These are phyloP conservation scores for Spodoptera littoralis DNA, from an alignment of 2,888 invertebrate species.

Conservation along the genomic window DNA sequence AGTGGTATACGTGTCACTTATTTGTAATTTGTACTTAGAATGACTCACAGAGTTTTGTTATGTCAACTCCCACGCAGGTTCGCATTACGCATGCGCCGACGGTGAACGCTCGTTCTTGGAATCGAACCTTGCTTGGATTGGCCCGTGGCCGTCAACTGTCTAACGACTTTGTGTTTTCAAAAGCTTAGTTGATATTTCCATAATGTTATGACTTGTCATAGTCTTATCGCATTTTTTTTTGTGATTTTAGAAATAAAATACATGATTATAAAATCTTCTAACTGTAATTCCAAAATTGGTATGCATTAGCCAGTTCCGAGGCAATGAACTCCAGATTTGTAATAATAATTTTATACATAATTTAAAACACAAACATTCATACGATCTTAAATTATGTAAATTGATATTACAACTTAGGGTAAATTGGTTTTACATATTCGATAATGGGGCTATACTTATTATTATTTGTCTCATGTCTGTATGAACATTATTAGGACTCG, in stretches of 20 bases:
- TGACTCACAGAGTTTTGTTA: slow-evolving; percentile 52
- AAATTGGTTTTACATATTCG: too few relatives aligned
- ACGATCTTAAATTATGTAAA: too few relatives aligned
- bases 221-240: background rate
- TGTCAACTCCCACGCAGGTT: slow-evolving; percentile 67
- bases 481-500: too few relatives aligned
- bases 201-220: background rate
- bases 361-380: too few relatives aligned
- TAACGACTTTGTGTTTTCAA: slow-evolving; percentile 1
- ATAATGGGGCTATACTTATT: too few relatives aligned
- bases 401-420: too few relatives aligned
- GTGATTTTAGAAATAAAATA: background rate
- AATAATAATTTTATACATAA: slow-evolving; percentile 2
- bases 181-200: background rate
- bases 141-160: slow-evolving; percentile 11
- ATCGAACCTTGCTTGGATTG: slow-evolving; percentile 53
- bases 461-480: too few relatives aligned
- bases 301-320: slow-evolving; percentile 11
- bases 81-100: slow-evolving; percentile 62
- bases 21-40: slow-evolving; percentile 31
- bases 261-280: background rate
- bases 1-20: slow-evolving; percentile 10
- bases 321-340: slow-evolving; percentile 25
- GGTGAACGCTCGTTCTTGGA: slow-evolving; percentile 60
- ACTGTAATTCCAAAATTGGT: slow-evolving; percentile 18